Evolutionary conservation across 2,888 invertebrate species (phyloP).

Genomic region (Teleiodes luculella): DNA sequence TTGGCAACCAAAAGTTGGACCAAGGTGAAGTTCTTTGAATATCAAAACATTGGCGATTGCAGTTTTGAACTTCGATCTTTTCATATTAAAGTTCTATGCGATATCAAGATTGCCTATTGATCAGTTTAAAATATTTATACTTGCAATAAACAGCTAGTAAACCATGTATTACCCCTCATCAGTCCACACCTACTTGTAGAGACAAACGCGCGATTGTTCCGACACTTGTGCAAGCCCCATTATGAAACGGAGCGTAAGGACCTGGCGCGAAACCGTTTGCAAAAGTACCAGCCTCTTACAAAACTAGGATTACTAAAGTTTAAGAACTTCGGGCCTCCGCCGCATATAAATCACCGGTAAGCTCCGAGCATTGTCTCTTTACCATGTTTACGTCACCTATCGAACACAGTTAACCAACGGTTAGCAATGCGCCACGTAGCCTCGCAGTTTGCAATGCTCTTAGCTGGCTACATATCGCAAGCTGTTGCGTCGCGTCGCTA

Average conservation of each 20-base stretch:
- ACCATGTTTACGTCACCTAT: conserved; percentile 60
- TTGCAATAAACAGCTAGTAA: conserved; percentile 15
- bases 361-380: conserved; percentile 49
- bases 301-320: conserved; percentile 56
- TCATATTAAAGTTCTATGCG: no score
- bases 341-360: conserved; percentile 52
- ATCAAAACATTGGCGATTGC: conserved; percentile 8
- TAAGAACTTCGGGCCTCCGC: conserved; percentile 28
- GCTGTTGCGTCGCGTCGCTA: conserved; percentile 69
- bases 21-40: conserved; percentile 16
- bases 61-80: conserved; percentile 8
- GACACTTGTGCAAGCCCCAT: conserved; percentile 57
- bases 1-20: conserved; percentile 6
- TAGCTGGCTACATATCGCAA: conserved; percentile 68
- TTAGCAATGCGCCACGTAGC: conserved; percentile 58
- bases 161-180: conserved; percentile 18
- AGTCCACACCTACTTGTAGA: conserved; percentile 33
- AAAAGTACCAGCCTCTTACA: conserved; percentile 55
- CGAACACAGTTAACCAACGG: conserved; percentile 64
- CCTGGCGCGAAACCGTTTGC: conserved; percentile 52
- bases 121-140: background rate
- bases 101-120: no score
- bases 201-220: conserved; percentile 51
- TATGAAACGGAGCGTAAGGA: conserved; percentile 69
- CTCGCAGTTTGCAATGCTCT: conserved; percentile 58